Evolutionary conservation across 1,140 invertebrate species (phyloP), one percentile per base, ranked within the genome.

Genomic region (Bombus sibiricus): DNA sequence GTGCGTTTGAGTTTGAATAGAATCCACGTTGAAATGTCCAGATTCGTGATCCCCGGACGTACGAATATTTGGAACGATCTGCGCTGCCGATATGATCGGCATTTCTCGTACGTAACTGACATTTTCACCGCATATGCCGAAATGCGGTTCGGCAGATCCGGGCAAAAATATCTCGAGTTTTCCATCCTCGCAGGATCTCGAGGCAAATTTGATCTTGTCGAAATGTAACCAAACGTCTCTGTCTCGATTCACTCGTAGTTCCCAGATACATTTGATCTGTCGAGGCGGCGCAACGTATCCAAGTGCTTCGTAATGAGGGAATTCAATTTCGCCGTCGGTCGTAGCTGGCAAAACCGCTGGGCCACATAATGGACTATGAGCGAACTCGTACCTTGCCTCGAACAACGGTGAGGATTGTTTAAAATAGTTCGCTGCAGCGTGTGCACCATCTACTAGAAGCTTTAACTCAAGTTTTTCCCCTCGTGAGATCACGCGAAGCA

Each of bases 201-300:
- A 97, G 0, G 97, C 96, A 92, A 98, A 98, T 86, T 98, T 97
- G 22, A 98, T 97, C 87, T 98, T 97, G 90, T 98, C 98, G 91
- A 98, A 97, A 91, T 98, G 97, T 2, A 98, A 93, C 97, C 97
- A 98, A 10, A 98, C 96, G 94, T 98, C 98, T 68, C 97, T 95
- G 62, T 98, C 97, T 75, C 96, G 96, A 85, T 97, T 97, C 6
- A 98, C 97, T 82, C 97, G 96, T 43, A 98, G 95, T 91, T 98
- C 98, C 98, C 98, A 98, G 78, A 98, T 98, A 92, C 98, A 98
- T 89, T 97, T 97, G 75, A 98, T 97, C 2, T 96, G 96, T 80
- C 97, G 96, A 0, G 97, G 97, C 18, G 97, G 96, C 88, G 97
- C 96, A 0, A 97, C 97, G 89, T 97, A 97, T 5, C 97, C 97